Conservation (phyloP, 1,140 invertebrate species). For the Eufriesea mexicana region DNA sequence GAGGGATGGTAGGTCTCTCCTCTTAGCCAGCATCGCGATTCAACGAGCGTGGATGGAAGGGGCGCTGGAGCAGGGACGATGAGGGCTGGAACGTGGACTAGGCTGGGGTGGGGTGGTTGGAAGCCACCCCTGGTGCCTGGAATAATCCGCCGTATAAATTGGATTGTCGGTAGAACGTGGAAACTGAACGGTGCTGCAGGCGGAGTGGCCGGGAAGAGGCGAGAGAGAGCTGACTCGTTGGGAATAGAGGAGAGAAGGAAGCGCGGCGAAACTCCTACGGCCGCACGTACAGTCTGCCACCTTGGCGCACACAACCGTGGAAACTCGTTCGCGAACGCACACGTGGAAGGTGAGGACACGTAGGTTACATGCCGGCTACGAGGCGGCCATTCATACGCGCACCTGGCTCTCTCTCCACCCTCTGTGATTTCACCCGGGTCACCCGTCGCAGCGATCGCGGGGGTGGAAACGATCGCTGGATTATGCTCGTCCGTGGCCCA, state of each 20-base stretch:
- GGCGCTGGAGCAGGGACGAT: slow-evolving; percentile 32
- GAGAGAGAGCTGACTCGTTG: background rate
- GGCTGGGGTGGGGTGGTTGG: slow-evolving; percentile 26
- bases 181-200: slow-evolving; percentile 57
- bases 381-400: background rate
- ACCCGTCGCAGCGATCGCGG: slow-evolving; percentile 39
- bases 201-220: background rate
- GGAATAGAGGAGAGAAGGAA: slow-evolving; percentile 48
- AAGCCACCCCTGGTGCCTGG: slow-evolving; percentile 59
- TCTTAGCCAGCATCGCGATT: slow-evolving; percentile 59
- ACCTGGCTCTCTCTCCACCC: background rate
- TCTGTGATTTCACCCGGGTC: slow-evolving; percentile 46
- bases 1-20: slow-evolving; percentile 33
- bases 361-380: background rate
- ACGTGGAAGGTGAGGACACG: background rate
- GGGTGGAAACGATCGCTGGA: slow-evolving; percentile 31
- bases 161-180: slow-evolving; percentile 73
- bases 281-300: background rate
- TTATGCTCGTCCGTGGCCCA: slow-evolving; percentile 28
- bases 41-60: slow-evolving; percentile 41
- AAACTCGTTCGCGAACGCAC: slow-evolving; percentile 33
- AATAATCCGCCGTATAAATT: slow-evolving; percentile 81
- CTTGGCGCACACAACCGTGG: background rate
- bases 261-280: background rate
- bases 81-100: slow-evolving; percentile 28